These are phyloP conservation scores for Melopsittacus undulatus DNA, from an alignment of 2,797 vertebrate species.

Conservation along the genomic window DNA sequence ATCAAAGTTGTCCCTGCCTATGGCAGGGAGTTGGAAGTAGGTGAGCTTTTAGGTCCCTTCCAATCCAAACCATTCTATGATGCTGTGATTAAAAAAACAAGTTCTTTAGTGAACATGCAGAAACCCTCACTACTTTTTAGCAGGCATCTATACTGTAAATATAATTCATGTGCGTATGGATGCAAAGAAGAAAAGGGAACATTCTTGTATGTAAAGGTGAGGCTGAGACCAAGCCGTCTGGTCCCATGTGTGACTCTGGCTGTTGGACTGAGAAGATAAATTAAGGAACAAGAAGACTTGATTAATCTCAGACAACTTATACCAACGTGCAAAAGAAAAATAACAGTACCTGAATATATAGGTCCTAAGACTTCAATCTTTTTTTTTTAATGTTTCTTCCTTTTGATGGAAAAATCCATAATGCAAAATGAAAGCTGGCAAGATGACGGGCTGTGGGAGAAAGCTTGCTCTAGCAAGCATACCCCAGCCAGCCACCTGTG, in stretches of 20 bases:
- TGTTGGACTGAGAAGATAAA: not conserved
- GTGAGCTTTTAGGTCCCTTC: not conserved
- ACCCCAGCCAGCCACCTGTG: not conserved
- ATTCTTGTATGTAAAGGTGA: accelerated
- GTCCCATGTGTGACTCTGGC: accelerated
- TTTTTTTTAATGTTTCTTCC: not conserved
- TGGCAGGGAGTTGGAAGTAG: not conserved
- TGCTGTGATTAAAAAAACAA: not conserved
- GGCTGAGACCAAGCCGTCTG: not conserved
- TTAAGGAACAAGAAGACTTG: not conserved
- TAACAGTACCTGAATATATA: not conserved
- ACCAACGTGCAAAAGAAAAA: not conserved
- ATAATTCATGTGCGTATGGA: not conserved
- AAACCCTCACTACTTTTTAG: not conserved
- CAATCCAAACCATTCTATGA: not conserved
- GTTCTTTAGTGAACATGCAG: not conserved
- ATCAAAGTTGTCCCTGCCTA: not conserved
- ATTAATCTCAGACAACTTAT: not conserved
- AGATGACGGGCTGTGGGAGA: not conserved
- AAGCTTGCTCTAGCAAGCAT: not conserved
- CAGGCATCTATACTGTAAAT: not conserved
- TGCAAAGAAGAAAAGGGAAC: not conserved
- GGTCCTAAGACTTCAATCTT: not conserved
- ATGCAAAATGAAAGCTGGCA: not conserved
- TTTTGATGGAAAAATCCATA: not conserved